Base-by-base conservation (phyloP, 2,113 vertebrate genomes). In the Rhabdornis inornatus region DNA sequence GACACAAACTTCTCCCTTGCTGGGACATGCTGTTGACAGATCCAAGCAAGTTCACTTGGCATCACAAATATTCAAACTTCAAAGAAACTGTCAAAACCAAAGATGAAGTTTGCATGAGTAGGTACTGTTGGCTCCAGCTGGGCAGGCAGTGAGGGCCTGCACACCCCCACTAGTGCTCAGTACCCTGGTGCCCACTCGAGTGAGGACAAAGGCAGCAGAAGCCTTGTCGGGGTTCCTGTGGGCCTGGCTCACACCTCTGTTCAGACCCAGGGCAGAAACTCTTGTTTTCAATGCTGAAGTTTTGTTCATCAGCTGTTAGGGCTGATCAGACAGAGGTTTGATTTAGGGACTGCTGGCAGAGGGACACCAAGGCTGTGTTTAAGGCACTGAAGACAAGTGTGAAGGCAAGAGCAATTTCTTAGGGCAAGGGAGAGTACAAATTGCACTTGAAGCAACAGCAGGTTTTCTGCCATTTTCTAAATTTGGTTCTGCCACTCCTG, bases 151-250 rank as follows among this genome's bases (percentile, higher is more conserved):
- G 7, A 61, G 4, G 33, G 68, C 30, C n/a, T 0, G 0, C n/a
- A 22, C 3, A 4, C 33, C 59, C 10, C 44, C 22, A 27, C 39
- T 40, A 61, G 56, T 20, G 27, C 16, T 82, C 50, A 27, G 8
- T 1, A 0, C 63, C 30, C 10, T 44, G 22, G 5, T 0, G 0
- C 55, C 39, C 10, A 10, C 2, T 30, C 0, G 3, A 53, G 33
- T 13, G 37, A 83, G 53, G n/a, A 40, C 31, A 66, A 55, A 57
- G 7, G 2, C 3, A 20, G 31, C 57, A 89, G 71, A 31, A 53
- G 18, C 14, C 22, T 33, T 10, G 7, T 4, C 6, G 7, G 30
- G 40, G 11, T 5, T 70, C 31, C 61, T 35, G 7, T 18, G 40
- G n/a, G 37, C 33, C 61, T 75, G 3, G 4, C 52, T 63, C 42